Evolutionary conservation across 2,797 vertebrate species (phyloP).

Genomic region (Coccyzus lansbergi): DNA sequence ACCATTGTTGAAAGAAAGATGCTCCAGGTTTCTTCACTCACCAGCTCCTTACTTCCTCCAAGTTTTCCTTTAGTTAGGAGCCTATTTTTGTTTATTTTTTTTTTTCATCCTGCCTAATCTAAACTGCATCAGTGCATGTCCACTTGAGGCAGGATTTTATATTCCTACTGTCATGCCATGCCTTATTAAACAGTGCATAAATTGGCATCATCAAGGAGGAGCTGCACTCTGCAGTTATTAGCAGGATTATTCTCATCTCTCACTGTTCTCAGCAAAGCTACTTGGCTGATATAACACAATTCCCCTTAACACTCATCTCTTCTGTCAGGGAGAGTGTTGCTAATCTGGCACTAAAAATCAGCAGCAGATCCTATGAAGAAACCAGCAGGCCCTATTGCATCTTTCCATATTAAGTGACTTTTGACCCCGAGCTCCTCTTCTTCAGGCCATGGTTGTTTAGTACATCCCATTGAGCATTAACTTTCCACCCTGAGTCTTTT

Average conservation of each 20-base stretch:
- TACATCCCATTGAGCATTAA: fast-evolving
- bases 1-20: neutral
- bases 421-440: neutral
- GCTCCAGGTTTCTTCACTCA: neutral
- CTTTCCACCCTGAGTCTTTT: neutral
- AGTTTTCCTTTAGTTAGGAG: neutral
- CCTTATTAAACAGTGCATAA: neutral
- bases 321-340: neutral
- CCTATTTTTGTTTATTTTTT: neutral
- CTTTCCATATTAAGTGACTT: neutral
- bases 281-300: neutral
- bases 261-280: neutral
- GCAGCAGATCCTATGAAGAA: neutral
- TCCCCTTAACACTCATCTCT: neutral
- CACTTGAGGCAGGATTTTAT: neutral
- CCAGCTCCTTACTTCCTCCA: neutral
- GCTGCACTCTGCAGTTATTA: neutral
- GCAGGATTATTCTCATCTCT: slow-evolving; percentile 33
- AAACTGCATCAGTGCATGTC: neutral
- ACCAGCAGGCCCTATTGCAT: neutral
- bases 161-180: neutral
- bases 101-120: neutral
- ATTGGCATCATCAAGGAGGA: neutral
- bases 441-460: neutral
- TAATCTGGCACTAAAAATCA: neutral